Evolutionary conservation across 2,797 vertebrate species (phyloP).

Genomic region (Cossypha dichroa): DNA sequence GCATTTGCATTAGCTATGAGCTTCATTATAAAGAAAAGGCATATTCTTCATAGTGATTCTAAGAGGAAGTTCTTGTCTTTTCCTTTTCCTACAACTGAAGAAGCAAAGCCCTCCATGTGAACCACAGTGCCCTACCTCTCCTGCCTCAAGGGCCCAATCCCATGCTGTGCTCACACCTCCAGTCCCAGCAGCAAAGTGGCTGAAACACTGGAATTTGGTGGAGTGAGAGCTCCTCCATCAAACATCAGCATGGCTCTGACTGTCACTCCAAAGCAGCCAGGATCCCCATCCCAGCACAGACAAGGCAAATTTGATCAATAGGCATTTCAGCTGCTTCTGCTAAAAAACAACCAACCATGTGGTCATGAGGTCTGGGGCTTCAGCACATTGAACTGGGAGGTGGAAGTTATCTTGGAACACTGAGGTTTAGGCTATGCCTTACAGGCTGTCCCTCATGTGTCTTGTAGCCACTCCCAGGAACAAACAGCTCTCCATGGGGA

Average conservation of each 20-base stretch:
- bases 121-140: background rate
- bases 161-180: background rate
- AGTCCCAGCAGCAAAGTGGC: background rate
- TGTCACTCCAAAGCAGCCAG: background rate
- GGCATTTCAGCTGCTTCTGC: background rate
- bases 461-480: background rate
- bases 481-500: background rate
- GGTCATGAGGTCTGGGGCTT: accelerated
- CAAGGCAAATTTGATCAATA: background rate
- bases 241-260: accelerated
- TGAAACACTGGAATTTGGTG: background rate
- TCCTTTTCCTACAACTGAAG: background rate
- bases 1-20: background rate
- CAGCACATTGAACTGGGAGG: background rate
- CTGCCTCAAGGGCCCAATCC: background rate
- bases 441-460: background rate
- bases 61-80: background rate
- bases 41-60: background rate
- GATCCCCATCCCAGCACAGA: background rate
- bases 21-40: background rate
- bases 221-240: background rate
- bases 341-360: background rate
- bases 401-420: background rate
- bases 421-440: background rate
- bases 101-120: background rate